These are phyloP conservation scores for Drosophila paulistorum DNA, from an alignment of 1,140 invertebrate genomes.

Conservation along the genomic window DNA sequence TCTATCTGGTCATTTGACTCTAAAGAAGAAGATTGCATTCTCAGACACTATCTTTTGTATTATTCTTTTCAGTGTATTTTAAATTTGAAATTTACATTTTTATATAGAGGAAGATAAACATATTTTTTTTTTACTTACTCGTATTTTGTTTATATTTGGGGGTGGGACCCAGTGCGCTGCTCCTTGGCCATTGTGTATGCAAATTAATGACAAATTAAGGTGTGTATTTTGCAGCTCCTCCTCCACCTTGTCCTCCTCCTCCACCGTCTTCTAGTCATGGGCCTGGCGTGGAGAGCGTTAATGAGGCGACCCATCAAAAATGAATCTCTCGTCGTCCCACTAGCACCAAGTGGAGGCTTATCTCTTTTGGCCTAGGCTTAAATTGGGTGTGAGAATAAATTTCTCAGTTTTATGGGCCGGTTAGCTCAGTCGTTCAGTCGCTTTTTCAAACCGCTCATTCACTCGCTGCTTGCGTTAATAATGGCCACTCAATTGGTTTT, in stretches of 20 bases:
- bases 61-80: background rate
- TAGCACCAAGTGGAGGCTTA: slow-evolving; percentile 30
- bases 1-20: too few relatives aligned
- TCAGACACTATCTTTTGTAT: too few relatives aligned
- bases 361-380: slow-evolving; percentile 57
- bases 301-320: slow-evolving; percentile 54
- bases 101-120: background rate
- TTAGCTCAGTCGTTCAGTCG: background rate
- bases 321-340: slow-evolving; percentile 1
- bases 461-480: slow-evolving; percentile 65
- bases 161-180: slow-evolving; percentile 19
- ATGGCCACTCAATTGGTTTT: slow-evolving; percentile 71
- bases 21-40: too few relatives aligned
- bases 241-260: slow-evolving; percentile 21
- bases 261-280: too few relatives aligned
- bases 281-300: slow-evolving; percentile 46
- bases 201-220: slow-evolving; percentile 81
- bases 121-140: background rate
- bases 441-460: background rate
- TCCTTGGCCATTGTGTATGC: slow-evolving; percentile 54
- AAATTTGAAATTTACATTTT: slow-evolving; percentile 1
- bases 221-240: slow-evolving; percentile 74
- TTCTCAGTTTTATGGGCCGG: slow-evolving; percentile 72
- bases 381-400: slow-evolving; percentile 81
- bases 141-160: slow-evolving; percentile 2